Base-by-base conservation (phyloP, 2,113 vertebrate species). In the Gadus macrocephalus region DNA sequence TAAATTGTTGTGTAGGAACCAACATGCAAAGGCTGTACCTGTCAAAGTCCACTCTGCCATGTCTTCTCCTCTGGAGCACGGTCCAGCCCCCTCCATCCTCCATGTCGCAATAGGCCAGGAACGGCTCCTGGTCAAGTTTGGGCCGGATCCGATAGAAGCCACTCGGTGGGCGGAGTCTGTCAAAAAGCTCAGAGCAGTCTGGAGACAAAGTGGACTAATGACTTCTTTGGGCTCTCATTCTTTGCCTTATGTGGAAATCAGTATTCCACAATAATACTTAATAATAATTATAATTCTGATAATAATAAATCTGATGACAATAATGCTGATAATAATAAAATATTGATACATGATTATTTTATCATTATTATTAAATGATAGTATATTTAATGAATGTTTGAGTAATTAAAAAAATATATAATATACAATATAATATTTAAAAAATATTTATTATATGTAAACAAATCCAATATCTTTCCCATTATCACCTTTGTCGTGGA, bases 21-120 rank as follows among this genome's bases (percentile, higher is more conserved):
- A 6, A 9, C 22, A 68, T n/a, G 62, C 11, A n/a, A 49, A 49
- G 38, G 19, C 20, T 15, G 0, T 85, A 95, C 95, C 94, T 92
- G 83, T 94, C 84, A 75, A 97, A 97, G 81, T 94, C 85, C 73
- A 96, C 92, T 86, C 85, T 93, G 35, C 95, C 95, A 0, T 93
- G 92, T 2, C 92, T 85, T 0, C 95, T 89, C 56, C 85, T 92
- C 80, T 97, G 95, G 53, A 97, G 89, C 67, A 96, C 91, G 0
- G 95, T 97, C 95, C 95, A 97, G 0, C 94, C 95, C 5, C 91
- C 95, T 0, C 95, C 95, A 0, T 95, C 94, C 1, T 93, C 88
- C 95, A 96, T 97, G 73, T 97, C 95, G 70, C 95, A 97, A 81
- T 92, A 97, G 0, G 82, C 93, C 77, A 95, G 85, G 75, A 96